phyloP scores from a whole-genome alignment of 2,888 invertebrate species.

The Lithodes maja region DNA sequence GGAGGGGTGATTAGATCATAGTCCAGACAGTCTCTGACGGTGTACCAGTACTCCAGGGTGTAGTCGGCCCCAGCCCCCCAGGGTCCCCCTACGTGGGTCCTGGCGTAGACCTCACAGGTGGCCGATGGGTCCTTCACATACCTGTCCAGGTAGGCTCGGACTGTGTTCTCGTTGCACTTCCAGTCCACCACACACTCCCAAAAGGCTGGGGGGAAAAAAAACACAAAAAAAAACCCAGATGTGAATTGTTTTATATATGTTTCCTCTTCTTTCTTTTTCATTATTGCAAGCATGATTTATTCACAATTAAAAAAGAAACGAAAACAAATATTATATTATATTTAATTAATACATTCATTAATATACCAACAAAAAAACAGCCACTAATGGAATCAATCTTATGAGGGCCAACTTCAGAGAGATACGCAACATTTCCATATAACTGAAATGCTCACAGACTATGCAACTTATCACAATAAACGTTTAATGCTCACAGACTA shows the following conservation, averaged over 20 bases:
- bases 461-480: no score
- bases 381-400: no score
- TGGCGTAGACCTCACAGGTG: conserved; percentile 48
- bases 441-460: no score
- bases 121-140: conserved; percentile 41
- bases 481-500: no score
- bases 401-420: no score
- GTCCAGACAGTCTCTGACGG: conserved; percentile 34
- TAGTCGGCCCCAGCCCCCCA: conserved; percentile 22
- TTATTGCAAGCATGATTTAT: background rate
- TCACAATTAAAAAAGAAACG: no score
- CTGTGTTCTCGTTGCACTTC: conserved; percentile 57
- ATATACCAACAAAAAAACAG: no score
- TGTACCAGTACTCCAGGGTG: conserved; percentile 52
- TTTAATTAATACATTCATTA: no score
- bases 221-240: background rate
- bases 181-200: conserved; percentile 40
- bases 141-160: conserved; percentile 34
- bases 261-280: conserved; percentile 46
- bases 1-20: no score
- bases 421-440: no score
- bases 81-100: conserved; percentile 49
- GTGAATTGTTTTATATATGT: background rate
- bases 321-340: no score
- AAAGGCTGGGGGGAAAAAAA: conserved; percentile 27